Conservation (phyloP, 92 coral and sea anemone species). For the Epizoanthus ramosus region DNA sequence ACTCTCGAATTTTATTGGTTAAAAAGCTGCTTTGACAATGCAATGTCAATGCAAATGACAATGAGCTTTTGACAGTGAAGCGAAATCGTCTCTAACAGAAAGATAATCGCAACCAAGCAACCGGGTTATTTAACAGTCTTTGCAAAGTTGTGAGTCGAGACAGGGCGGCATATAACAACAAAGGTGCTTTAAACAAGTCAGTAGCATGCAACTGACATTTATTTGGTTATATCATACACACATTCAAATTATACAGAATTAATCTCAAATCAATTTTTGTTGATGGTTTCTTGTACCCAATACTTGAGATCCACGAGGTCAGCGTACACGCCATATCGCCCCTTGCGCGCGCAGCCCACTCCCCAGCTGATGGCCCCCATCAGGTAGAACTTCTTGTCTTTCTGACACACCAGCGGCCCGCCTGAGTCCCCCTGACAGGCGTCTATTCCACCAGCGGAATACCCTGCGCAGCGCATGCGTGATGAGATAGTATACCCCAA, state of each 20-base stretch:
- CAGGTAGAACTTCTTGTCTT: constrained; percentile 66
- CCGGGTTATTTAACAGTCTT: no score
- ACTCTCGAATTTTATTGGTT: no score
- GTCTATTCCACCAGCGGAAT: constrained; percentile 75
- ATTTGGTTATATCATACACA: no score
- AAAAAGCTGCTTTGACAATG: no score
- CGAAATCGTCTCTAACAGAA: no score
- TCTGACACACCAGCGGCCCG: constrained; percentile 84
- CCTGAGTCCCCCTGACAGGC: constrained; percentile 95
- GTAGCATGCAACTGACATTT: no score
- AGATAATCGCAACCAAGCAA: no score
- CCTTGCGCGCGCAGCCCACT: constrained; percentile 89
- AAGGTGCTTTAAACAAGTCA: no score
- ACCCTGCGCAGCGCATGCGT: constrained; percentile 95
- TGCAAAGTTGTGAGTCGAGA: no score
- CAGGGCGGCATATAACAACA: no score
- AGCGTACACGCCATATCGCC: constrained; percentile 92
- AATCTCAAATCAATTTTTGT: background rate
- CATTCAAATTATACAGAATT: background rate
- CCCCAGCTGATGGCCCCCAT: constrained; percentile 93
- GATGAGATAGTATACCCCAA: constrained; percentile 70
- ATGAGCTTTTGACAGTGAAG: no score
- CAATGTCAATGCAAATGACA: no score
- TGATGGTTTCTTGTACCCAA: constrained; percentile 79
- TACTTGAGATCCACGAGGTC: constrained; percentile 81